Evolutionary conservation across 2,888 invertebrate genomes (phyloP).

Genomic region (Caenorhabditis parvicauda): DNA sequence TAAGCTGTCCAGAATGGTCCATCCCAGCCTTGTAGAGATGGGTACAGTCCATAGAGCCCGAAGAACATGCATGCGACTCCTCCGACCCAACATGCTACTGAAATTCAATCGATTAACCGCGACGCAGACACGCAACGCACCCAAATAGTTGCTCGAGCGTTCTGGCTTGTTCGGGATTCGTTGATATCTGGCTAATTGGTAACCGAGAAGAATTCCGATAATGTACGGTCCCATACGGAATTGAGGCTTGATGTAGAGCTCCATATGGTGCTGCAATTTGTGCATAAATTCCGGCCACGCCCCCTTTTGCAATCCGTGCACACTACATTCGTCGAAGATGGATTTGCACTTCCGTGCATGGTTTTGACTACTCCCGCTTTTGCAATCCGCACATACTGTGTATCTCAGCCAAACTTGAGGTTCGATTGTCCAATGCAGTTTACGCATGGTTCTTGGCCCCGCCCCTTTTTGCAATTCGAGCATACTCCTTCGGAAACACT

Average conservation of each 20-base stretch:
- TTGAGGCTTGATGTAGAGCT: constrained; percentile 61
- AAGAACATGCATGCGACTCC: constrained; percentile 42
- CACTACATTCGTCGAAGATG: neutral
- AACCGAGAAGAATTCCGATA: constrained; percentile 59
- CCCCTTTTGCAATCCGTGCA: no score
- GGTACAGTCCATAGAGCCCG: constrained; percentile 60
- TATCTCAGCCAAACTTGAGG: no score
- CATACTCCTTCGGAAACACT: no score
- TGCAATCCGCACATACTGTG: no score
- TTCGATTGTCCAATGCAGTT: no score
- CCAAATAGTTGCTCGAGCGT: constrained; percentile 16
- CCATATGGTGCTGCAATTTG: constrained; percentile 54
- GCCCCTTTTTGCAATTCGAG: no score
- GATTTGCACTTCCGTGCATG: neutral
- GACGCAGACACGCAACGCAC: constrained; percentile 18
- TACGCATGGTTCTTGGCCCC: no score
- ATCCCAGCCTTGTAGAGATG: constrained; percentile 59
- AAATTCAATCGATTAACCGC: constrained; percentile 4
- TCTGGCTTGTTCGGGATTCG: constrained; percentile 28
- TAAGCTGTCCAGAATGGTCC: constrained; percentile 51
- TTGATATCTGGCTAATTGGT: constrained; percentile 52
- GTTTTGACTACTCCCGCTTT: no score
- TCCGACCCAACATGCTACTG: constrained; percentile 43
- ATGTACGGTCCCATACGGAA: constrained; percentile 56
- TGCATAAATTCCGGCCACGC: no score